phyloP scores from a whole-genome alignment of 2,888 invertebrate species.

The Netelia melanura region DNA sequence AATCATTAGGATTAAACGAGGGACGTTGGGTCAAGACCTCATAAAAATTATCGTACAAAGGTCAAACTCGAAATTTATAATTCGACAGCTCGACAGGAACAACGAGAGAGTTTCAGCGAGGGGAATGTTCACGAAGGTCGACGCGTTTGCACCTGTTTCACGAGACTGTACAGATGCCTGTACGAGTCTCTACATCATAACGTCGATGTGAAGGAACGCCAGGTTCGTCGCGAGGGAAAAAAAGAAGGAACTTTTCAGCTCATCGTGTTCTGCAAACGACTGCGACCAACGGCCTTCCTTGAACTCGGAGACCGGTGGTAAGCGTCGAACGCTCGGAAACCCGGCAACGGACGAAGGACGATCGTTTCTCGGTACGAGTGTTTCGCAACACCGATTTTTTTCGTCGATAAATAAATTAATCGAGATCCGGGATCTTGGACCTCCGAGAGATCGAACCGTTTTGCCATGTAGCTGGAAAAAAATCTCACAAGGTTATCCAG shows the following conservation, averaged over 20 bases:
- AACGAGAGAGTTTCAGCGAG: constrained; percentile 49
- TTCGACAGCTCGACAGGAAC: constrained; percentile 5
- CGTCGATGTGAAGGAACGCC: constrained; percentile 7
- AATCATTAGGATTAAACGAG: too few relatives aligned
- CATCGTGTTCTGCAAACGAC: constrained; percentile 24
- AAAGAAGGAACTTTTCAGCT: constrained; percentile 46
- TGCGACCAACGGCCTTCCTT: constrained; percentile 68
- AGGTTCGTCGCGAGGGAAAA: constrained; percentile 15
- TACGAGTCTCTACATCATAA: constrained; percentile 5
- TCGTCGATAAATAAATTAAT: constrained; percentile 56
- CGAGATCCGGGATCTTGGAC: constrained; percentile 48
- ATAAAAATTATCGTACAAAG: not conserved
- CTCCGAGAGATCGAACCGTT: not conserved
- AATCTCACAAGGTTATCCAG: constrained; percentile 25
- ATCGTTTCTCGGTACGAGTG: constrained; percentile 42
- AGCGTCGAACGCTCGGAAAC: constrained; percentile 61
- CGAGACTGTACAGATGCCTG: constrained; percentile 52
- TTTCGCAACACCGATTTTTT: constrained; percentile 48
- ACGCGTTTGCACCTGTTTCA: constrained; percentile 68
- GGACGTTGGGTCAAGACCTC: not conserved
- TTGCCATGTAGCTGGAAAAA: not conserved
- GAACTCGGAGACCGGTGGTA: constrained; percentile 64
- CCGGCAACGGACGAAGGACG: constrained; percentile 61
- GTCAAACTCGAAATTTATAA: constrained; percentile 47
- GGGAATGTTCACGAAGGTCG: constrained; percentile 75